Evolutionary conservation across 2,113 vertebrate genomes (phyloP).

Genomic region (Hippocampus comes): DNA sequence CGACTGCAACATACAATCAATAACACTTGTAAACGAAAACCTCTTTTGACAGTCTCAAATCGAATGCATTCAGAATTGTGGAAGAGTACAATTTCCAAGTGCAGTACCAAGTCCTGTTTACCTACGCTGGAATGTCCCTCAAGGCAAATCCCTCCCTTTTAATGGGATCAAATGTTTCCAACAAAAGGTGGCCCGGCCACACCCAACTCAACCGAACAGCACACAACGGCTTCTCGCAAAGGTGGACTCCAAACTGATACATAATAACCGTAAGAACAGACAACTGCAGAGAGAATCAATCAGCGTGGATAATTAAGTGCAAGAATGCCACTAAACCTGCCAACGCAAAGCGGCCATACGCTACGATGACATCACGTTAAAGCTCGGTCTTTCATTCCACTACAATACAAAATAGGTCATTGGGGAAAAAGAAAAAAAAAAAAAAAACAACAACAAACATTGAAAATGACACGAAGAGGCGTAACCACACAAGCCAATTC

Average conservation of each 20-base stretch:
- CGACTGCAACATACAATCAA: neutral
- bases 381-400: neutral
- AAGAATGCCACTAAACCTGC: neutral
- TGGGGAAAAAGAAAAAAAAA: neutral
- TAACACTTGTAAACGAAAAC: neutral
- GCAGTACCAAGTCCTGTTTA: neutral
- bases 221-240: constrained; percentile 15
- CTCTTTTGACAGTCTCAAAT: neutral
- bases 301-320: neutral
- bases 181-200: constrained; percentile 18
- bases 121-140: neutral
- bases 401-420: neutral
- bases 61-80: too few relatives aligned
- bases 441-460: neutral
- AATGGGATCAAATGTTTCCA: constrained; percentile 13
- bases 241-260: neutral
- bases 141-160: neutral
- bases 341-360: neutral
- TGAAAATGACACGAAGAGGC: neutral
- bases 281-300: neutral
- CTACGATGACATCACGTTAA: neutral
- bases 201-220: constrained; percentile 16
- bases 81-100: neutral
- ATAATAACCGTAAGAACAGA: neutral
- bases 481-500: neutral